Base-by-base conservation (phyloP, 1,140 invertebrate genomes). In the Ceratosolen solmsi region DNA sequence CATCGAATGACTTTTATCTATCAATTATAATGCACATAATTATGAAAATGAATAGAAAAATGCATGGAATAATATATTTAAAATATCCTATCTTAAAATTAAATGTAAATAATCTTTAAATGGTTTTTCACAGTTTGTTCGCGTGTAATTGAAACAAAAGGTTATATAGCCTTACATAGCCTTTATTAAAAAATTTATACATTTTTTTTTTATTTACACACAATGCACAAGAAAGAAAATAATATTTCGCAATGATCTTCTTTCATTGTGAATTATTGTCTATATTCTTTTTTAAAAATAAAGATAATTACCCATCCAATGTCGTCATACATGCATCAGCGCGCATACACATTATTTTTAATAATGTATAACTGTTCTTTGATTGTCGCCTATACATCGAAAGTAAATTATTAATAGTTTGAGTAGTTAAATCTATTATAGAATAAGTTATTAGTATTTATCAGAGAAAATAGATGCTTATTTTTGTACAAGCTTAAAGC, bases 391-490 rank as follows among this genome's bases (percentile, higher is more conserved):
- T 38, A n/a, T 68, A 38, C 17, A 68, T 68, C 2, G 3, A 33
- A 20, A 22, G 9, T 68, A 68, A 33, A 36, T 63, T 63, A 63
- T 63, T 63, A 63, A 33, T 5, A 33, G 30, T 15, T 33, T 17
- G 17, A 20, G 2, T n/a, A 4, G 5, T 17, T 8, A 38, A 38
- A n/a, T 9, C 63, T 38, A 38, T 68, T 9, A n/a, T 38, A 33
- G 20, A 36, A 38, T n/a, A 63, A 63, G 60, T 38, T 68, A 68
- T 68, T n/a, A n/a, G 7, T 38, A 68, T n/a, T 68, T 68, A 30
- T 68, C 33, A 54, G 15, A 38, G 20, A 68, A 68, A 38, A 68
- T 22, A 7, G 22, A 38, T 17, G 15, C n/a, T 68, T 68, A 68
- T 68, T 68, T 68, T 38, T 68, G n/a, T 38, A 68, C 33, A 38